These are phyloP conservation scores for Lucifuga dentata DNA, from an alignment of 2,113 vertebrate species.

Conservation along the genomic window DNA sequence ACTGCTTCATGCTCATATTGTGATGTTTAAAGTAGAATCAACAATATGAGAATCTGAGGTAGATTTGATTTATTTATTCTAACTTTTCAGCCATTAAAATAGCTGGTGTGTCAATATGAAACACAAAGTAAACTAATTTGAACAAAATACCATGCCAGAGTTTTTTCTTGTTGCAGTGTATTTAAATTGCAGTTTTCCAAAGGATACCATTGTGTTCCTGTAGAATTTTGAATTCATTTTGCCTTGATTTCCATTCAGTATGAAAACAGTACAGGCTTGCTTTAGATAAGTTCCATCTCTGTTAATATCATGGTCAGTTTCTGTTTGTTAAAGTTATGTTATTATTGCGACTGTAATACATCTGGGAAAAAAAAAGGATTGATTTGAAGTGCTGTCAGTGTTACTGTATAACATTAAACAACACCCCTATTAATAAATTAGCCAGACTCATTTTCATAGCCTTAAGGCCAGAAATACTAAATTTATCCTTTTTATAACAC, in stretches of 20 bases:
- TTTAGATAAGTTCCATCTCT: no score
- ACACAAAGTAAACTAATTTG: slow-evolving; percentile 24
- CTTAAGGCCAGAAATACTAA: no score
- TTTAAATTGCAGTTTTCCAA: slow-evolving; percentile 15
- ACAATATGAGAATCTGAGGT: not conserved
- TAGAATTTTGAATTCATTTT: slow-evolving; percentile 8
- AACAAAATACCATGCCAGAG: slow-evolving; percentile 5
- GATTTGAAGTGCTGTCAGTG: no score
- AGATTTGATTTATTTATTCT: slow-evolving; percentile 12
- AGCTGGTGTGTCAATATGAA: slow-evolving; percentile 2
- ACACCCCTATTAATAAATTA: no score
- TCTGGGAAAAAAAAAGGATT: no score
- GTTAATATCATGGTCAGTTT: no score
- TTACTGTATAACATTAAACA: no score
- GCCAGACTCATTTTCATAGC: no score
- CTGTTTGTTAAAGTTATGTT: no score
- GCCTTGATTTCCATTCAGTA: slow-evolving; percentile 5
- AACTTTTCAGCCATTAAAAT: slow-evolving; percentile 14
- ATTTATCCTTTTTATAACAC: no score
- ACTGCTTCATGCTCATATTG: not conserved
- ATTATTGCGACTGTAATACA: no score
- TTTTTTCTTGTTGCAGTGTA: slow-evolving; percentile 29
- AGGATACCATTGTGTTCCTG: not conserved
- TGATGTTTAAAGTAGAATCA: not conserved
- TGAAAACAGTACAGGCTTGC: no score